Conservation (phyloP, 2,113 vertebrate genomes). For the Sinocyclocheilus maitianheensis region DNA sequence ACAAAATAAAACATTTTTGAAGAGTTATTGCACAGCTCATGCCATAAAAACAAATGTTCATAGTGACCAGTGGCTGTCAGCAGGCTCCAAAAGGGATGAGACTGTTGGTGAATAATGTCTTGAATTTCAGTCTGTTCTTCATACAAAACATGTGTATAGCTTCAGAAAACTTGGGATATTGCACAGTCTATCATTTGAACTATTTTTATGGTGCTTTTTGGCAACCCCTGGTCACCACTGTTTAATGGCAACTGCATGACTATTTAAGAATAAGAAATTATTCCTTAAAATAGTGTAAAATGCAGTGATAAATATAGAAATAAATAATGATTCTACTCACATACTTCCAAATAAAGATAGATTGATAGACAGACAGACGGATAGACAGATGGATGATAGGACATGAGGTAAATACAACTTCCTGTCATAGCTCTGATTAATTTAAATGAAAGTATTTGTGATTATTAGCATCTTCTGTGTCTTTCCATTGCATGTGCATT, state of each 20-base stretch:
- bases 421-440: conserved; percentile 13
- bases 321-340: background rate
- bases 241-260: background rate
- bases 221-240: background rate
- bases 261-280: background rate
- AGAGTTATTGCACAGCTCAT: background rate
- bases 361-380: too few relatives aligned
- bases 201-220: background rate
- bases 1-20: background rate
- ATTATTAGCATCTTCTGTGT: conserved; percentile 45
- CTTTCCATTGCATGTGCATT: conserved; percentile 34
- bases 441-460: conserved; percentile 31
- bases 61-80: background rate
- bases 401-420: background rate
- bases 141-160: background rate
- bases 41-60: background rate
- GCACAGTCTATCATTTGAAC: background rate
- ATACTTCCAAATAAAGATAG: background rate
- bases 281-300: background rate
- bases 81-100: background rate
- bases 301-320: background rate
- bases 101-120: background rate
- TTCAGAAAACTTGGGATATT: background rate
- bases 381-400: background rate
- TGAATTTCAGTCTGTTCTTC: background rate